Base-by-base conservation (phyloP, 2,113 vertebrate species). In the Craseonycteris thonglongyai region DNA sequence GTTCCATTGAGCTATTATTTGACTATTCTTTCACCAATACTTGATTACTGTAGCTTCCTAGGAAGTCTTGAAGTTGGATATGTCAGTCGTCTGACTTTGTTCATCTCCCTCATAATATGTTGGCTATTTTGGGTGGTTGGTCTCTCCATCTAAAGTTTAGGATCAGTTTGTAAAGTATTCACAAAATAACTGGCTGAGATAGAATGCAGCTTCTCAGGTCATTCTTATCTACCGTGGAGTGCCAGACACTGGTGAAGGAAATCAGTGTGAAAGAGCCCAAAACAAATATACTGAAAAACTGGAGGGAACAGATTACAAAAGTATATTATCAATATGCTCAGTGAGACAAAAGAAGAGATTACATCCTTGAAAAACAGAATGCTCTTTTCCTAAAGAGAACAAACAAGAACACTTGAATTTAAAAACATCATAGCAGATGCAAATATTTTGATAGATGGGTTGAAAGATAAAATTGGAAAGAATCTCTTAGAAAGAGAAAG, bases 391-490 rank as follows among this genome's bases (percentile, higher is more conserved):
- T 33, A 28, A 63, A 54, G 79, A 63, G 63, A 80, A 88, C 81
- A 88, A 69, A 47, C 59, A 58, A 82, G 86, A 90, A 26, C 69
- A 80, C 66, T 75, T 24, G 38, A 68, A 66, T 38, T 84, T 75
- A 47, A 76, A 89, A 95, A 19, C 54, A 79, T 11, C 28, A 28
- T 0, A 69, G 81, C 76, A 79, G 63, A 51, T 56, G 56, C 13
- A n/a, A 72, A 38, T n/a, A 45, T 42, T 82, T 33, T 66, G 86
- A 74, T 33, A 49, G 45, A 38, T 13, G 22, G 54, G 83, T 15
- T 26, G 33, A 38, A 90, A 93, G 76, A 54, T 83, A 59, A 72
- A 72, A 35, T 7, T 6, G 14, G 35, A 33, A 69, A 63, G 33
- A 69, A 22, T 10, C 51, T 84, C 12, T 40, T 45, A 63, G 71